Percentiles rank a stretch among this genome's conserved stretches.
Conservation (phyloP, 1,140 invertebrate species). For the Mamestra configurata region DNA sequence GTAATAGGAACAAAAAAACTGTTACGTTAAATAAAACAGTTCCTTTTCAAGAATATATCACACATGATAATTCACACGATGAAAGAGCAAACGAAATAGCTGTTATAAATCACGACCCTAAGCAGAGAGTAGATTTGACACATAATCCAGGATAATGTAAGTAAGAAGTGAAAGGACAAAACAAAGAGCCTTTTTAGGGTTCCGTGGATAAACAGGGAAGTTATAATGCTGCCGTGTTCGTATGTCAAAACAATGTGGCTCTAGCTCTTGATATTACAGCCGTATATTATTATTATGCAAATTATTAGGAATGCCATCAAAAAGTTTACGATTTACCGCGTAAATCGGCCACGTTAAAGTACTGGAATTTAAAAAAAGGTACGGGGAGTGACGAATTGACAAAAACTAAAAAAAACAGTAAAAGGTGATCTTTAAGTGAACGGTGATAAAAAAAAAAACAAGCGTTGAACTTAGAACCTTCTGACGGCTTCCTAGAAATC, state of each 20-base stretch:
- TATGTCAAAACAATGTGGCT: conserved; percentile 18
- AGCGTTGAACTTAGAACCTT: too few relatives aligned
- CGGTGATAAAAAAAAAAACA: too few relatives aligned
- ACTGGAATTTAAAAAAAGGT: too few relatives aligned
- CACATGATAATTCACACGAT: neutral
- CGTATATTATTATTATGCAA: conserved; percentile 31
- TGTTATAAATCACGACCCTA: conserved; percentile 26
- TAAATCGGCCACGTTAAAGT: neutral
- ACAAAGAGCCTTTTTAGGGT: conserved; percentile 25
- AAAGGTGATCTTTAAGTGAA: too few relatives aligned
- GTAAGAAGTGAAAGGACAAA: conserved; percentile 18
- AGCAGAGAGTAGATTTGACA: conserved; percentile 42
- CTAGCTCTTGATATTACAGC: neutral
- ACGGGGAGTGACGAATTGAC: too few relatives aligned
- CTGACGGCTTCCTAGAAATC: too few relatives aligned
- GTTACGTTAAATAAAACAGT: neutral
- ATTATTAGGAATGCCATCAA: neutral
- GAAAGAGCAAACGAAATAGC: conserved; percentile 3
- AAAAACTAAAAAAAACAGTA: too few relatives aligned
- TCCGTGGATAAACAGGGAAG: neutral
- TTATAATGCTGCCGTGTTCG: neutral
- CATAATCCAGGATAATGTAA: conserved; percentile 39
- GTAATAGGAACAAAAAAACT: neutral
- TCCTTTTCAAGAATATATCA: neutral
- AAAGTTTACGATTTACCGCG: neutral